Conservation (phyloP, 92 coral and sea anemone genomes). For the Epizoanthus illoricatus region DNA sequence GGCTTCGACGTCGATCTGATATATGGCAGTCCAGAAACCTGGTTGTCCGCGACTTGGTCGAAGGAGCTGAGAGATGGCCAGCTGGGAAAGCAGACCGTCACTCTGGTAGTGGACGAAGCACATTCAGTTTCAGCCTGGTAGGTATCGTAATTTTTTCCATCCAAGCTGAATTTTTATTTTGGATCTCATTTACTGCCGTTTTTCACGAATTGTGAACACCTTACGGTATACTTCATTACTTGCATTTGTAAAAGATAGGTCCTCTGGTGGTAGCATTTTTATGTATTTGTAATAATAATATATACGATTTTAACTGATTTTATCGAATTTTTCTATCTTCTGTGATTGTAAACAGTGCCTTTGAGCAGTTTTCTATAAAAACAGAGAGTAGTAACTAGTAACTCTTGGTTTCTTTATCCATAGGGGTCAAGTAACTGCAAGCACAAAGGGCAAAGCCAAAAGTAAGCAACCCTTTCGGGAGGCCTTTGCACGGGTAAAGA, state of each 20-base stretch:
- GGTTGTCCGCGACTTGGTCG: slow-evolving; percentile 30
- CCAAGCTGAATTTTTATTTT: no score
- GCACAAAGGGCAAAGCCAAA: background rate
- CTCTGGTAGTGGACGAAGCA: slow-evolving; percentile 30
- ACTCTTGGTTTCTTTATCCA: background rate
- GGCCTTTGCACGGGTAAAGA: slow-evolving; percentile 46
- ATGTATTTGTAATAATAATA: no score
- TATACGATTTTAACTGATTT: no score
- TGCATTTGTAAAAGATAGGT: no score
- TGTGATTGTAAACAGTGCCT: no score
- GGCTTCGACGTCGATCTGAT: slow-evolving; percentile 21
- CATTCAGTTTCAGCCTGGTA: slow-evolving; percentile 49
- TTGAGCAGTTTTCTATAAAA: no score
- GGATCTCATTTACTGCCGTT: no score
- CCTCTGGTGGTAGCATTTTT: no score
- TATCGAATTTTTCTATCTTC: no score
- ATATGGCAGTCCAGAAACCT: slow-evolving; percentile 40
- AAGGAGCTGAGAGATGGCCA: slow-evolving; percentile 32
- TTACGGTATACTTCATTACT: no score
- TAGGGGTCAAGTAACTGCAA: slow-evolving; percentile 9
- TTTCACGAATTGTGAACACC: no score
- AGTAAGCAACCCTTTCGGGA: slow-evolving; percentile 36
- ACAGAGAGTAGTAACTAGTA: no score
- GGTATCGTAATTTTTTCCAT: background rate
- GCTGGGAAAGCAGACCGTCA: slow-evolving; percentile 29